Evolutionary conservation across 2,888 invertebrate species (phyloP), one percentile per base, ranked within the genome.

Genomic region (Plemyria rubiginata): DNA sequence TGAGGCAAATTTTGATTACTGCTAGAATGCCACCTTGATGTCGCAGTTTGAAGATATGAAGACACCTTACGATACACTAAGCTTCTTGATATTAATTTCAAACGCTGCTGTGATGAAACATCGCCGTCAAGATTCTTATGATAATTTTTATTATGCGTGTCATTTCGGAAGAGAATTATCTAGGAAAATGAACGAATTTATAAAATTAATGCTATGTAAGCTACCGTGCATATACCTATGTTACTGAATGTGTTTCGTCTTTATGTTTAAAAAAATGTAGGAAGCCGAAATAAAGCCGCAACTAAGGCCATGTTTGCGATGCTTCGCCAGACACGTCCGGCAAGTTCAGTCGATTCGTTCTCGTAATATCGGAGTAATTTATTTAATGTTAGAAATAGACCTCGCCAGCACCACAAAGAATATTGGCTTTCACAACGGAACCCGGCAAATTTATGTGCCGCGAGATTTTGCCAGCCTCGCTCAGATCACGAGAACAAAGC

Each of bases 371-470:
- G 74, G 80, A 82, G 87, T 90, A 90, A 92, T 91, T 92, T 92
- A 92, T 92, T 91, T 92, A 90, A 92, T 92, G 90, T 90, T 90
- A 86, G 87, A 90, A 90, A 90, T 87, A 89, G 84, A 90, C 50
- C 50, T 50, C 50, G 88, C 85, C 79, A 86, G 80, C 82, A 80
- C 87, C 80, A 86, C 91, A 91, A 92, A 91, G 91, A 92, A 92
- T 92, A 90, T 91, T 91, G 88, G 88, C 92, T 92, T 92, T 92
- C 92, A 91, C 90, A 91, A 92, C 89, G 87, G 88, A 88, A 88
- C 88, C 84, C 79, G 80, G 88, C 77, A 87, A 88, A 91, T 92
- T 91, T 92, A 91, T 91, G 89, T 89, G 80, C 86, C 66, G 78
- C 82, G 86, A 90, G 90, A 91, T 90, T 90, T 87, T 80, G 81